Conservation (phyloP, 2,113 vertebrate species). For the Ceyx cyanopectus region DNA sequence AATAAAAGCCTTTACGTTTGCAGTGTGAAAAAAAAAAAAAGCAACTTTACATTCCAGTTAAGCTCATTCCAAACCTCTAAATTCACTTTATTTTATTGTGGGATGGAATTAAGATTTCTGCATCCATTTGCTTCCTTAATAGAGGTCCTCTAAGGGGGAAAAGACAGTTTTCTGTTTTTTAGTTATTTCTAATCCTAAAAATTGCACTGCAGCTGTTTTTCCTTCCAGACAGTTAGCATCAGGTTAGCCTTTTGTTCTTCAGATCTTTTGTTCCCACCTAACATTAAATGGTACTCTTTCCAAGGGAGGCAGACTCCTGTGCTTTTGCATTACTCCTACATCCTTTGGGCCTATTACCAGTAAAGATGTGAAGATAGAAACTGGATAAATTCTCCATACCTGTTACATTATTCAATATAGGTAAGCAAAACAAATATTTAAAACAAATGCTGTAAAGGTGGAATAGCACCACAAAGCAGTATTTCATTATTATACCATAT, state of each 20-base stretch:
- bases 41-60: not conserved
- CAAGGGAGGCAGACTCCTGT: not conserved
- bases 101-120: not conserved
- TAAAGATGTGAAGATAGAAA: not conserved
- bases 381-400: not conserved
- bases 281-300: not conserved
- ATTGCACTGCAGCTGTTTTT: not conserved
- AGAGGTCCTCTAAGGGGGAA: not conserved
- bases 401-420: not conserved
- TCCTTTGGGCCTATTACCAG: not conserved
- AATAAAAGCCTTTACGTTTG: not conserved
- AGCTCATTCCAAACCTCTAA: not conserved
- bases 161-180: not conserved
- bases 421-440: not conserved
- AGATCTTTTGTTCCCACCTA: not conserved
- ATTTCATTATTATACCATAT: not conserved
- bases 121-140: not conserved
- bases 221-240: not conserved
- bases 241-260: not conserved
- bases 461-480: not conserved
- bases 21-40: not conserved
- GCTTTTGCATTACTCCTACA: not conserved
- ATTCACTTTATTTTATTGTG: not conserved
- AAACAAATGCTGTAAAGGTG: not conserved
- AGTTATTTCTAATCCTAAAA: not conserved